Conservation (phyloP, 2,113 vertebrate genomes). For the Chionis minor region DNA sequence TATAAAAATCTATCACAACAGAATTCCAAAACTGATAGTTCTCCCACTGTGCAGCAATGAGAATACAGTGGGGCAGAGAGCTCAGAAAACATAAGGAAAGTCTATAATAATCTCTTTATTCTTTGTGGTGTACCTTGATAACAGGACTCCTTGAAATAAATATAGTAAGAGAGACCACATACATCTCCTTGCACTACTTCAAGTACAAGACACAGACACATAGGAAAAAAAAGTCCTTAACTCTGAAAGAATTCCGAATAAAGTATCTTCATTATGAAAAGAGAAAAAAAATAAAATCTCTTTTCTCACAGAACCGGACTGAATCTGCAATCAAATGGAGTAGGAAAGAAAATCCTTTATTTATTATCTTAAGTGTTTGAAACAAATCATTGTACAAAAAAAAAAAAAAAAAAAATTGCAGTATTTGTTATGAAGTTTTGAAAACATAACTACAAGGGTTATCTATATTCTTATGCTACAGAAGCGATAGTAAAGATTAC, state of each 20-base stretch:
- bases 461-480: neutral
- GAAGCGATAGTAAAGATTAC: neutral
- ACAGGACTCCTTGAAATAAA: constrained; percentile 25
- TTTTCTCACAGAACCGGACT: neutral
- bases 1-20: constrained; percentile 57
- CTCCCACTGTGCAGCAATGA: neutral
- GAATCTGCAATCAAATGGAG: neutral
- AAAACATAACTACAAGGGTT: neutral
- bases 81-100: neutral
- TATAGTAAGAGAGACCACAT: neutral
- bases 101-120: neutral
- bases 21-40: constrained; percentile 40
- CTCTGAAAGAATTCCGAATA: neutral
- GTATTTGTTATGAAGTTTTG: neutral
- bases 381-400: neutral
- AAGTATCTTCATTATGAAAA: neutral
- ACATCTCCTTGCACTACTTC: neutral
- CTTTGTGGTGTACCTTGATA: neutral
- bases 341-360: neutral
- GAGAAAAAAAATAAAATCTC: neutral
- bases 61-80: neutral
- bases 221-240: neutral
- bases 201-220: neutral
- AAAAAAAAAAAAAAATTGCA: neutral
- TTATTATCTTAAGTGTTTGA: neutral